These are phyloP conservation scores for Melanaphis sacchari DNA, from an alignment of 1,140 invertebrate genomes.

Conservation along the genomic window DNA sequence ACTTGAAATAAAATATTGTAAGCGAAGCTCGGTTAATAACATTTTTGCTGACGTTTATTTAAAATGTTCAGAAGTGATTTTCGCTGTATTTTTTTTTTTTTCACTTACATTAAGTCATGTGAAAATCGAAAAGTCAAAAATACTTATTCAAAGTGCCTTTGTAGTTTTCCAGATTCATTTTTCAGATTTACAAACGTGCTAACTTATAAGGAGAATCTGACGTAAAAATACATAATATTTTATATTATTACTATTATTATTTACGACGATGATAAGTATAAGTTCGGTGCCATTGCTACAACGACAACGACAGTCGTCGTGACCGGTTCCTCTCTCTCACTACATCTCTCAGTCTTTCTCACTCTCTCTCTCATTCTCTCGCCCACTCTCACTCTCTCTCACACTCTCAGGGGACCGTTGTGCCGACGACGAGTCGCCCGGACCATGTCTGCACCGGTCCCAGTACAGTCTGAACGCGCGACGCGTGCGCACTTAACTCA, in stretches of 20 bases:
- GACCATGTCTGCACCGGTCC: neutral
- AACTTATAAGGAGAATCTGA: no score
- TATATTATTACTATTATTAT: neutral
- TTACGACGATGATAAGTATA: neutral
- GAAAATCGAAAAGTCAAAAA: neutral
- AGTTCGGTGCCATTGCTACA: neutral
- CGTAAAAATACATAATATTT: neutral
- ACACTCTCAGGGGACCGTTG: neutral
- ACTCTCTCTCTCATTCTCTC: neutral
- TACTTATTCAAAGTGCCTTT: neutral
- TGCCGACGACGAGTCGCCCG: neutral
- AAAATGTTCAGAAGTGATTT: neutral
- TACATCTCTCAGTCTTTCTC: neutral
- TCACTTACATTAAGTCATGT: neutral
- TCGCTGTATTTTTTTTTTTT: neutral
- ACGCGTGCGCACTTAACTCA: neutral
- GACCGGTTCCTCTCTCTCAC: conserved; percentile 38
- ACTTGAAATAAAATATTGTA: neutral
- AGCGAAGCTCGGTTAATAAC: neutral
- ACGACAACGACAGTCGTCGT: neutral
- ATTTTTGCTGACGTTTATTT: neutral
- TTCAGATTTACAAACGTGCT: neutral
- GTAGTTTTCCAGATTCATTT: neutral
- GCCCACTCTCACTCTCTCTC: neutral
- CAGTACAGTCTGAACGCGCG: conserved; percentile 38